These are phyloP conservation scores for Leptinotarsa rubiginosa DNA, from an alignment of 2,888 invertebrate genomes.

Conservation along the genomic window DNA sequence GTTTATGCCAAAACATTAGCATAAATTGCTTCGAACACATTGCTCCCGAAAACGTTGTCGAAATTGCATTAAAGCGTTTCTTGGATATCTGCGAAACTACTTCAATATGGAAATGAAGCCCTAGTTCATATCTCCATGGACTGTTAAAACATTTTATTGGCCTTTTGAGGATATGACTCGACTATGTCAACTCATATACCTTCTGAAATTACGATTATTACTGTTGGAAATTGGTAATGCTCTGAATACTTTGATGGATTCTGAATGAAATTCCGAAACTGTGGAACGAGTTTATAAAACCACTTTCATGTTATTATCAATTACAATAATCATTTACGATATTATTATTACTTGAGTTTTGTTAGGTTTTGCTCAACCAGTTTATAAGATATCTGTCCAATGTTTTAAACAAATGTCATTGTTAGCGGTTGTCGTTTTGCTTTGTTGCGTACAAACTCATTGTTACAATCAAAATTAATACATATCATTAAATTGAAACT, in stretches of 20 bases:
- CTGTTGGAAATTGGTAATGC: background rate
- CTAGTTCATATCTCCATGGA: constrained; percentile 40
- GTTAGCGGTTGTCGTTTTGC: no score
- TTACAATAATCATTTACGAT: background rate
- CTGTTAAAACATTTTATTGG: constrained; percentile 45
- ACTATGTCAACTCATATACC: constrained; percentile 10
- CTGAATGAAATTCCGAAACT: background rate
- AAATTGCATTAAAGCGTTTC: constrained; percentile 42
- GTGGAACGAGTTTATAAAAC: background rate
- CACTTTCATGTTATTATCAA: background rate
- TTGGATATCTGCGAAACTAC: constrained; percentile 39
- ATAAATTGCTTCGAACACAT: constrained; percentile 43
- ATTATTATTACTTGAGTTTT: no score
- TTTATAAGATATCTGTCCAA: no score
- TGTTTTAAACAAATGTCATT: no score
- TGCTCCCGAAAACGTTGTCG: constrained; percentile 37
- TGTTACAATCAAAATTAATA: no score
- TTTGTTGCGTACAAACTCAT: no score
- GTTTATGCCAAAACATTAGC: constrained; percentile 41
- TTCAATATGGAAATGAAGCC: constrained; percentile 46
- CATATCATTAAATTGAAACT: no score
- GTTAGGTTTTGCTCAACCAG: no score
- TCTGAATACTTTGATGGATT: constrained; percentile 5
- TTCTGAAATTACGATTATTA: background rate
- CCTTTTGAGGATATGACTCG: constrained; percentile 31